Conservation (phyloP, 2,797 vertebrate genomes). For the Propithecus deckenii region DNA sequence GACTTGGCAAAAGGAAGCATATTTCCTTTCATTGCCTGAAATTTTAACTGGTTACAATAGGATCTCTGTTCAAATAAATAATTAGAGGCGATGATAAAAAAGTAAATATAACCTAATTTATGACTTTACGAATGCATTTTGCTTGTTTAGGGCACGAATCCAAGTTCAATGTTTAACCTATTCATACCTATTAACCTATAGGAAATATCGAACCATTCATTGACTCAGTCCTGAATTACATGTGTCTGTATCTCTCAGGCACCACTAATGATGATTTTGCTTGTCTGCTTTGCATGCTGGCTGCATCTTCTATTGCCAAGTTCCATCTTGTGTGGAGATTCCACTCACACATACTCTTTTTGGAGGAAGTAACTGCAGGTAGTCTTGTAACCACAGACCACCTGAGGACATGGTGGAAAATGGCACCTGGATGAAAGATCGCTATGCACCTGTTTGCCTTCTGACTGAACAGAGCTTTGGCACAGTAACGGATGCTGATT, state of each 20-base stretch:
- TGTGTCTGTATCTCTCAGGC: neutral
- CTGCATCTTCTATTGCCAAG: neutral
- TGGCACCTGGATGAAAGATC: neutral
- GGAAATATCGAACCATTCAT: neutral
- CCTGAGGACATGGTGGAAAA: neutral
- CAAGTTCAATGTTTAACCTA: neutral
- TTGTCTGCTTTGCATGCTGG: neutral
- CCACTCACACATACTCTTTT: neutral
- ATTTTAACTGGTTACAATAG: neutral
- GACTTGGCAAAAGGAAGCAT: neutral
- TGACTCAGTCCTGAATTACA: neutral
- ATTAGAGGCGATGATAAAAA: constrained; percentile 42
- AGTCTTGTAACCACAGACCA: neutral
- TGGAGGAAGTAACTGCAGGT: neutral
- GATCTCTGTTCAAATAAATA: constrained; percentile 52
- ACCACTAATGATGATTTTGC: neutral
- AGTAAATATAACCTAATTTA: constrained; percentile 28
- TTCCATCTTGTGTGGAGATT: neutral
- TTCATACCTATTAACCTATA: neutral
- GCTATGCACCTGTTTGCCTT: neutral
- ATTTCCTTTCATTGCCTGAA: neutral
- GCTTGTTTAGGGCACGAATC: neutral
- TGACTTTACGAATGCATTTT: neutral
- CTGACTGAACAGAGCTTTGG: neutral
- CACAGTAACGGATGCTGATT: neutral